Conservation (phyloP, 2,113 vertebrate genomes). For the Gavia stellata region DNA sequence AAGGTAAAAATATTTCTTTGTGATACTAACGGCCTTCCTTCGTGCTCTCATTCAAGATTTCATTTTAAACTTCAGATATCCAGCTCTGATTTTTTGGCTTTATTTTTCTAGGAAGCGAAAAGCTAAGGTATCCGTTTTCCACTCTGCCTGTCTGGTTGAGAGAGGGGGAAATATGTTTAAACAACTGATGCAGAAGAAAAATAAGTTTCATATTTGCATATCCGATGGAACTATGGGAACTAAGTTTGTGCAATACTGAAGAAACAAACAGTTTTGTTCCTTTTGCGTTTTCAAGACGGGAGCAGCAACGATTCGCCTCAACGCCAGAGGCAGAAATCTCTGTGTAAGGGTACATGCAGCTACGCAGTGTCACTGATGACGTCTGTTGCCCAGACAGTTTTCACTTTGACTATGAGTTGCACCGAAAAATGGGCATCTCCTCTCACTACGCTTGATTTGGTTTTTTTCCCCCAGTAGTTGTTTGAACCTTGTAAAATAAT, state of each 20-base stretch:
- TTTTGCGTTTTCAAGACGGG: not conserved
- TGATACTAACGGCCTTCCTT: not conserved
- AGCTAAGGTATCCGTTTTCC: not conserved
- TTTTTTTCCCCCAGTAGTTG: not conserved
- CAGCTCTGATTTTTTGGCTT: not conserved
- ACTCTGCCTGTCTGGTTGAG: not conserved
- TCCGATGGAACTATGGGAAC: not conserved
- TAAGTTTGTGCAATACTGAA: not conserved
- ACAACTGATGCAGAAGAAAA: too few species aligned
- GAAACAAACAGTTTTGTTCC: not conserved
- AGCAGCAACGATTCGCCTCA: not conserved
- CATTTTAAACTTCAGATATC: not conserved
- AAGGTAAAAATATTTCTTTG: conserved; percentile 67
- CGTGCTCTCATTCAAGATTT: not conserved
- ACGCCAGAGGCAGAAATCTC: not conserved
- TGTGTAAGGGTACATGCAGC: not conserved
- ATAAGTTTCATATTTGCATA: not conserved
- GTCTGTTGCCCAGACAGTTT: not conserved
- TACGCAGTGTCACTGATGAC: not conserved
- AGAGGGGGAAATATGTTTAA: not conserved
- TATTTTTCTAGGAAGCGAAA: not conserved
- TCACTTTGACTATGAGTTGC: not conserved
- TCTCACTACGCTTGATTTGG: not conserved
- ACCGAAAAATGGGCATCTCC: not conserved
- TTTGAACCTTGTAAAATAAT: not conserved